These are phyloP conservation scores for Taenioides sp. DNA, from an alignment of 2,797 vertebrate genomes.

Conservation along the genomic window DNA sequence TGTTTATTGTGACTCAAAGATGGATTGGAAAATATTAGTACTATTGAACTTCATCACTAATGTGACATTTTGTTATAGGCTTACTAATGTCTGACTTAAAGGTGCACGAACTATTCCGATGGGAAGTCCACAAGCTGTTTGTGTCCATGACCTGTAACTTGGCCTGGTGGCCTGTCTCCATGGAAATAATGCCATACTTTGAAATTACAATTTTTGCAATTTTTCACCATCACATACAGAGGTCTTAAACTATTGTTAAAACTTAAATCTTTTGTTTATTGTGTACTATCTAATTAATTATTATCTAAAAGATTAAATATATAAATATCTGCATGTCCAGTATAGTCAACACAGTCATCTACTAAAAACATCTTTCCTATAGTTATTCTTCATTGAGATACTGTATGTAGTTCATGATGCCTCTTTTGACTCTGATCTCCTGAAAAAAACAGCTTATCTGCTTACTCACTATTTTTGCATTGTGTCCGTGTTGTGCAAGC, in stretches of 20 bases:
- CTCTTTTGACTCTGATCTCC: conserved; percentile 1
- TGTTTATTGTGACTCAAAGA: background rate
- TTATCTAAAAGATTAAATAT: too few species aligned
- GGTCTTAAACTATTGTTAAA: too few species aligned
- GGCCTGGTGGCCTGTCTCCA: background rate
- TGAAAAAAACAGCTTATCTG: conserved; percentile 34
- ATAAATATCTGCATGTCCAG: background rate
- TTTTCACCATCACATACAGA: too few species aligned
- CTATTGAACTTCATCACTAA: background rate
- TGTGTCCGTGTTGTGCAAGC: conserved; percentile 19
- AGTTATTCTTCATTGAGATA: background rate
- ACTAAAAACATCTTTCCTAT: background rate
- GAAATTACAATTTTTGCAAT: too few species aligned
- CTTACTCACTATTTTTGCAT: conserved; percentile 52
- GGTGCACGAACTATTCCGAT: background rate
- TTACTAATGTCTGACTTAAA: background rate
- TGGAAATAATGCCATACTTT: background rate
- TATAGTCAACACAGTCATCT: background rate
- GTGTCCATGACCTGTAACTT: background rate
- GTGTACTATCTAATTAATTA: too few species aligned
- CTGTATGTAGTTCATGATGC: background rate
- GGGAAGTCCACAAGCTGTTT: too few species aligned
- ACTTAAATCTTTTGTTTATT: background rate
- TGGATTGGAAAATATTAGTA: background rate
- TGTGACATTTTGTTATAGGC: background rate